These are phyloP conservation scores for Frankliniella fusca DNA, from an alignment of 2,888 invertebrate species.

Conservation along the genomic window DNA sequence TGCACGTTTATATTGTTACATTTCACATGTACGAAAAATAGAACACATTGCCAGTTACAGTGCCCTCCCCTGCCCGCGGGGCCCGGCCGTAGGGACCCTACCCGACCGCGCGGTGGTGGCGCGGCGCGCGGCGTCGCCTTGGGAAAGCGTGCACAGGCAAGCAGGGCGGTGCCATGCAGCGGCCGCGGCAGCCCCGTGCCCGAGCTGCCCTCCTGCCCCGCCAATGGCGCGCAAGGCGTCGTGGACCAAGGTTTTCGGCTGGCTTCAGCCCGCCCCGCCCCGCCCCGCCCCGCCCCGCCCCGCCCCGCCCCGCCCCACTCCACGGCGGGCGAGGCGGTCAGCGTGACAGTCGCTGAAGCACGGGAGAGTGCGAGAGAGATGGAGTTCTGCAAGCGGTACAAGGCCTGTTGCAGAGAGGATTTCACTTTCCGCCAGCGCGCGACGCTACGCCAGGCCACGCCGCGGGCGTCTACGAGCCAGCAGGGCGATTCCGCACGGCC, in stretches of 20 bases:
- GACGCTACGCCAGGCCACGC: background rate
- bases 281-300: background rate
- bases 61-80: too few relatives aligned
- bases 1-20: too few relatives aligned
- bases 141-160: background rate
- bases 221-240: background rate
- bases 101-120: background rate
- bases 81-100: too few relatives aligned
- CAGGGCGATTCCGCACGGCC: too few relatives aligned
- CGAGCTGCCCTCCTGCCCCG: background rate
- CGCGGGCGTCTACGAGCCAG: background rate
- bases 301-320: background rate
- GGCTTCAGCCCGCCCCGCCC: background rate
- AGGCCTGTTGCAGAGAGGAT: background rate
- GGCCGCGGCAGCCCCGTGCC: background rate
- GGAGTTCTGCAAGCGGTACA: background rate
- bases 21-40: too few relatives aligned
- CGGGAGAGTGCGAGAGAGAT: background rate
- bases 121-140: background rate
- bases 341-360: background rate
- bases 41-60: too few relatives aligned
- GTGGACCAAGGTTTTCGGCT: conserved; percentile 25
- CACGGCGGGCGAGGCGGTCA: conserved; percentile 15
- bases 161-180: background rate
- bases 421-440: conserved; percentile 8